phyloP scores from a whole-genome alignment of 2,888 invertebrate genomes.

The Tuta absoluta region DNA sequence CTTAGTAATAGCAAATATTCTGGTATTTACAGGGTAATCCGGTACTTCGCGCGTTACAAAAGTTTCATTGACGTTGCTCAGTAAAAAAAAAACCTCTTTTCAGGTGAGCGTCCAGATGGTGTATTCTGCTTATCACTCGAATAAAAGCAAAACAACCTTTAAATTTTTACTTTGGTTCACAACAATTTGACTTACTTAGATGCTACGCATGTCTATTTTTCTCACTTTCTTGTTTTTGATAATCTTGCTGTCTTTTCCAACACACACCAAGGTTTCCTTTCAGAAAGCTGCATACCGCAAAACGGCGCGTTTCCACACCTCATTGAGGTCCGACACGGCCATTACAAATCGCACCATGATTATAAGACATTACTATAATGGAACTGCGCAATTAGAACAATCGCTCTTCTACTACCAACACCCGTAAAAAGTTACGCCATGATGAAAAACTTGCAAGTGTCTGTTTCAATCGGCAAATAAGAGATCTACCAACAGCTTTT shows the following conservation, averaged over 20 bases:
- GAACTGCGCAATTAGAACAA: conserved; percentile 71
- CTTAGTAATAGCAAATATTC: too few relatives aligned
- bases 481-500: not conserved
- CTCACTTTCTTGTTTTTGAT: not conserved
- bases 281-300: conserved; percentile 66
- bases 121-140: too few relatives aligned
- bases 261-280: conserved; percentile 39
- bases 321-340: conserved; percentile 66
- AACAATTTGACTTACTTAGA: too few relatives aligned
- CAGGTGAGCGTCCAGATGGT: too few relatives aligned
- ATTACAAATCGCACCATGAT: conserved; percentile 73
- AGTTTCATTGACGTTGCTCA: too few relatives aligned
- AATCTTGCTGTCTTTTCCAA: not conserved
- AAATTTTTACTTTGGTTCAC: too few relatives aligned
- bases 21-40: too few relatives aligned
- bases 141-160: too few relatives aligned
- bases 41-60: too few relatives aligned
- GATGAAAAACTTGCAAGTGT: conserved; percentile 42
- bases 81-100: too few relatives aligned
- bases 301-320: conserved; percentile 76
- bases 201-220: not conserved
- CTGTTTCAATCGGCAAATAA: conserved; percentile 33
- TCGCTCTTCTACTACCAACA: conserved; percentile 46
- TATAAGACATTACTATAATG: conserved; percentile 74
- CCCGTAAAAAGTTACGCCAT: conserved; percentile 51